These are phyloP conservation scores for Crioceris asparagi DNA, from an alignment of 2,888 invertebrate species.

Conservation along the genomic window DNA sequence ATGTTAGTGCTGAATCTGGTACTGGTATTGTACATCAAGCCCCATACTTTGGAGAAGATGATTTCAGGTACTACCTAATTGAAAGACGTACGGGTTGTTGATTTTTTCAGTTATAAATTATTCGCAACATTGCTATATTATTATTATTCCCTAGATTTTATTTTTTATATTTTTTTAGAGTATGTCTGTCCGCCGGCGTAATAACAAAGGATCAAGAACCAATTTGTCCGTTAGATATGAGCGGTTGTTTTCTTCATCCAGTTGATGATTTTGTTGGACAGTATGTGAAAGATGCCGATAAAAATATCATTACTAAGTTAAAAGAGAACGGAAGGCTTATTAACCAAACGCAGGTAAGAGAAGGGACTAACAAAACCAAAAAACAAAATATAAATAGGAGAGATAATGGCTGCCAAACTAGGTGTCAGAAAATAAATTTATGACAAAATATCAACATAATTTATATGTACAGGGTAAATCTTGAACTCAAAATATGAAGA, in stretches of 20 bases:
- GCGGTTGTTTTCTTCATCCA: constrained; percentile 74
- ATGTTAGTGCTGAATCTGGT: constrained; percentile 93
- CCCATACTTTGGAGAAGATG: constrained; percentile 99
- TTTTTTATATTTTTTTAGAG: constrained; percentile 43
- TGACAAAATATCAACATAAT: too few relatives aligned
- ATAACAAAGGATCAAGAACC: constrained; percentile 81
- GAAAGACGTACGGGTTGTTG: too few relatives aligned
- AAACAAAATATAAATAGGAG: too few relatives aligned
- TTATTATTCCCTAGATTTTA: too few relatives aligned
- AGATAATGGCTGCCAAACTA: too few relatives aligned
- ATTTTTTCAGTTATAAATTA: too few relatives aligned
- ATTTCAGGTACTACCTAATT: constrained; percentile 59
- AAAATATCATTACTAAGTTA: constrained; percentile 76
- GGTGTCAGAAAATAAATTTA: too few relatives aligned
- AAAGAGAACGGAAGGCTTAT: constrained; percentile 68
- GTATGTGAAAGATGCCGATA: constrained; percentile 97
- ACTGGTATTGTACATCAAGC: constrained; percentile 92
- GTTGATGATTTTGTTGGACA: constrained; percentile 82
- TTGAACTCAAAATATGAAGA: too few relatives aligned
- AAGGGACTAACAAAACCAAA: neutral
- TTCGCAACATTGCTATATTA: too few relatives aligned
- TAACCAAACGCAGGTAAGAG: constrained; percentile 50
- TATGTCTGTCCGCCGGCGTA: constrained; percentile 64
- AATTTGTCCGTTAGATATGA: constrained; percentile 90
- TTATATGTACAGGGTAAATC: too few relatives aligned